phyloP scores from a whole-genome alignment of 2,888 invertebrate genomes.

The Aelia acuminata region DNA sequence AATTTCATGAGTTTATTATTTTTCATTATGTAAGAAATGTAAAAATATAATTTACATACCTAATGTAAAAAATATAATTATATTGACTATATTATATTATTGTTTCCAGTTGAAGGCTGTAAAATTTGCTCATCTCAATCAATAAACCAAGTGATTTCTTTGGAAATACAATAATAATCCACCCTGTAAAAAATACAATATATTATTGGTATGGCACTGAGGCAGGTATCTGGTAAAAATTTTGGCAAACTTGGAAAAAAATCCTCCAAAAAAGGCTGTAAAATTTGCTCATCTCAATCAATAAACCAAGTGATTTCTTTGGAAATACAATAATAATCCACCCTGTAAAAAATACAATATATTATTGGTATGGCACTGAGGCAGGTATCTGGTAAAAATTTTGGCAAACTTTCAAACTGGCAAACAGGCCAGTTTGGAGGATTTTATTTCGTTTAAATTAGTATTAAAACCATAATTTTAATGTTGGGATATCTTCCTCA shows the following conservation, averaged over 20 bases:
- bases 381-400: not conserved
- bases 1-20: not conserved
- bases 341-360: not conserved
- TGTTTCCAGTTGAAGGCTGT: not conserved
- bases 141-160: slow-evolving; percentile 26
- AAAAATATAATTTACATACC: too few species aligned
- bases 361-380: not conserved
- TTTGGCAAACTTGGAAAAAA: not conserved
- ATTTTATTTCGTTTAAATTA: not conserved
- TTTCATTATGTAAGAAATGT: too few species aligned
- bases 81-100: not conserved
- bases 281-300: not conserved
- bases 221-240: not conserved
- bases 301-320: slow-evolving; percentile 32
- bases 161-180: not conserved
- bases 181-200: not conserved
- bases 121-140: not conserved
- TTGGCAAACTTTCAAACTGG: not conserved
- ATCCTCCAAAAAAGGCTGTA: not conserved
- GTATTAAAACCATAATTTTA: not conserved
- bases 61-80: not conserved
- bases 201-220: not conserved
- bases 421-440: too few species aligned
- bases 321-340: not conserved
- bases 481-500: not conserved